Percentiles rank a stretch among this genome's conserved stretches.
These are phyloP conservation scores for Falco peregrinus DNA, from an alignment of 2,797 vertebrate species.

Conservation along the genomic window DNA sequence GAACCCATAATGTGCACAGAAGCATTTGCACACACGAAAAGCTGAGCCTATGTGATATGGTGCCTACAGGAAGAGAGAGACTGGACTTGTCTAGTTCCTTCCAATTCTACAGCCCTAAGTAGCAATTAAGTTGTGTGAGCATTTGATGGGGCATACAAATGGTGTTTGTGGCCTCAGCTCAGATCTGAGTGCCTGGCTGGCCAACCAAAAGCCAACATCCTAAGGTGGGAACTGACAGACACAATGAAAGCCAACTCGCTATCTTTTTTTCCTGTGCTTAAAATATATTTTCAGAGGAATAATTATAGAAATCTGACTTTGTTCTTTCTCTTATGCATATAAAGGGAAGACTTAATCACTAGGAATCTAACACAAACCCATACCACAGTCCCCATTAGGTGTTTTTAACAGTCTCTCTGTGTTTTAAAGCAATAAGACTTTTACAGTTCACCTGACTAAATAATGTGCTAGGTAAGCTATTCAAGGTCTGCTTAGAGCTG, in stretches of 20 bases:
- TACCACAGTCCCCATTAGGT: neutral
- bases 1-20: neutral
- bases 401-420: neutral
- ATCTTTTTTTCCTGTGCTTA: neutral
- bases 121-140: neutral
- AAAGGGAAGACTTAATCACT: neutral
- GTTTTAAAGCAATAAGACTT: neutral
- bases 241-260: neutral
- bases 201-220: neutral
- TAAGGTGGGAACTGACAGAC: neutral
- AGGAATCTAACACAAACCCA: neutral
- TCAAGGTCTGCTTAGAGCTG: neutral
- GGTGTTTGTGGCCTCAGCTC: neutral
- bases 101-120: neutral
- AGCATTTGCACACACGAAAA: neutral
- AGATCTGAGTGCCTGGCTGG: neutral
- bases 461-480: neutral
- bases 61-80: neutral
- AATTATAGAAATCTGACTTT: neutral
- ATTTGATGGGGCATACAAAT: neutral
- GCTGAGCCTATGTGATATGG: neutral
- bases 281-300: neutral
- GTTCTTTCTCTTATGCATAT: neutral
- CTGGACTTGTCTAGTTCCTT: neutral
- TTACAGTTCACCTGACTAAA: neutral